Base-by-base conservation (phyloP, 1,140 invertebrate genomes). In the Paraescarpia echinospica region DNA sequence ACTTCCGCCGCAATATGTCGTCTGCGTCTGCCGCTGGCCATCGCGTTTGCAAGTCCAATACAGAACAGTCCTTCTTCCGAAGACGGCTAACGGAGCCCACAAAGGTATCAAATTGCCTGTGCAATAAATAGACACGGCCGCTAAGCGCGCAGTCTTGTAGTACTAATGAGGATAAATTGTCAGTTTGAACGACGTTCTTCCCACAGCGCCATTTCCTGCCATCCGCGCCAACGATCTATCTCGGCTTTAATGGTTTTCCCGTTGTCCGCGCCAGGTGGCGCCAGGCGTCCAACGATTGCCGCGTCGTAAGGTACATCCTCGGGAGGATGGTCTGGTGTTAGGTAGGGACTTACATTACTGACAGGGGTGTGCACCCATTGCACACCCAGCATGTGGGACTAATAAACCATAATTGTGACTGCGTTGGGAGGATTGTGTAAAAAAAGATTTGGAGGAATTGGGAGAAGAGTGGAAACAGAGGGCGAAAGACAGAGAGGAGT, bases 91-190 rank as follows among this genome's bases (percentile, higher is more conserved):
- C 59, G 2, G 59, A 77, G 59, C 59, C 59, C 59, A 18, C 59
- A 77, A 77, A 77, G 14, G 59, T 77, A 77, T 77, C 59, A 77
- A 77, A 77, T 31, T 2, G 59, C 59, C 59, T 1, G 59, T 77
- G 59, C 59, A 77, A 77, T 77, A 77, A 77, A 77, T 77, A 77
- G 59, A 77, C 59, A 77, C 59, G 59, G 59, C 59, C 59, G 59
- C 59, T 77, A 77, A 77, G 59, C 59, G 59, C 59, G 59, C 59
- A 77, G 59, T 77, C 59, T 77, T 77, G 59, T 77, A 77, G 59
- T 77, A 77, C 59, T 77, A 77, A 77, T 31, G 59, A 77, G 59
- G 59, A 77, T 77, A 77, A 77, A 77, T 77, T 77, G 59, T 77
- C 59, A 77, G 27, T 77, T 77, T 77, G 59, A 77, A 77, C 59